Evolutionary conservation across 1,140 invertebrate species (phyloP).

Genomic region (Drosophila mauritiana): DNA sequence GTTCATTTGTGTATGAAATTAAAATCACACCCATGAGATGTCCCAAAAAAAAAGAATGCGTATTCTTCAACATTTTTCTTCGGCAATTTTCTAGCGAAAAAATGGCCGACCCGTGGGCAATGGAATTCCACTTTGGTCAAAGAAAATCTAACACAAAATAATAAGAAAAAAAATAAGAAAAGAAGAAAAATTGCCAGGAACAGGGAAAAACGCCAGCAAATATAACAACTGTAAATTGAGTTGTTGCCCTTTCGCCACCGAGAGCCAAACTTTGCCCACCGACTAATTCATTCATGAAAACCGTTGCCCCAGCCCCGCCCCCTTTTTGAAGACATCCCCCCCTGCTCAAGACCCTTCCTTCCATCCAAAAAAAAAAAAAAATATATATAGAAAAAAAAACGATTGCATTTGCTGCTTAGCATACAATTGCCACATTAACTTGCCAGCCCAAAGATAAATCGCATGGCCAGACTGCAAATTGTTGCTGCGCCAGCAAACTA

Average conservation of each 20-base stretch:
- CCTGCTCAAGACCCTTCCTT: neutral
- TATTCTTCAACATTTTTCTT: slow-evolving; percentile 7
- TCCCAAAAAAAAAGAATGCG: slow-evolving; percentile 32
- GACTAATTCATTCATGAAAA: slow-evolving; percentile 81
- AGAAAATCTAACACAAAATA: neutral
- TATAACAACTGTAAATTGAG: slow-evolving; percentile 78
- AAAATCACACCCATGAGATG: slow-evolving; percentile 84
- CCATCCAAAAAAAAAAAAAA: neutral
- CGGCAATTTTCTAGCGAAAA: slow-evolving; percentile 18
- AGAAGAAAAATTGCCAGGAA: slow-evolving; percentile 31
- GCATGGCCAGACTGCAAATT: slow-evolving; percentile 58
- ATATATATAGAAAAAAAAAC: neutral
- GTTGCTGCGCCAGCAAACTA: slow-evolving; percentile 40
- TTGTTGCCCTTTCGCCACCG: slow-evolving; percentile 74
- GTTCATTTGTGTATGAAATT: slow-evolving; percentile 84
- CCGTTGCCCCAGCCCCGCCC: slow-evolving; percentile 53
- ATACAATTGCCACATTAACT: slow-evolving; percentile 83
- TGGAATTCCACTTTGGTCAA: slow-evolving; percentile 52
- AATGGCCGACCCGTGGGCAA: slow-evolving; percentile 70
- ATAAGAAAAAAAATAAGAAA: neutral
- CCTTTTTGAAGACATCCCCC: neutral
- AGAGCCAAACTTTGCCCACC: slow-evolving; percentile 69
- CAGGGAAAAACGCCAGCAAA: slow-evolving; percentile 9
- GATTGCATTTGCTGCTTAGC: slow-evolving; percentile 70
- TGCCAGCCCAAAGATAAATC: slow-evolving; percentile 79